Percentiles rank a stretch among this genome's conserved stretches.
Conservation (phyloP, 2,797 vertebrate genomes). For the Tadarida brasiliensis region DNA sequence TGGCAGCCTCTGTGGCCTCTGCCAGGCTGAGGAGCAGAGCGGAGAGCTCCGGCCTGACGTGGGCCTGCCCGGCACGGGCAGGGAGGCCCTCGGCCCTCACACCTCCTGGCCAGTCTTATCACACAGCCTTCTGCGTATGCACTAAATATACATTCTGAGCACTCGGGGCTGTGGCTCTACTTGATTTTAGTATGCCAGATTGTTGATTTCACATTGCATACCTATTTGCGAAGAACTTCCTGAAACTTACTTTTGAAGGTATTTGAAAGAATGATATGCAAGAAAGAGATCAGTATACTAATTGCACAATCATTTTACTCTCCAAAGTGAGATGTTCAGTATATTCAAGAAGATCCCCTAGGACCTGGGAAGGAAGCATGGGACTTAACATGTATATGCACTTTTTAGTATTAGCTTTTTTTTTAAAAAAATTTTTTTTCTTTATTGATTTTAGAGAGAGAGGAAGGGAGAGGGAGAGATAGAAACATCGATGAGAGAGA, state of each 20-base stretch:
- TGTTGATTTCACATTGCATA: background rate
- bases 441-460: no score
- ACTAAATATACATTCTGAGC: conserved; percentile 43
- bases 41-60: conserved; percentile 1
- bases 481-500: no score
- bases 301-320: background rate
- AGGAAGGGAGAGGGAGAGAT: no score
- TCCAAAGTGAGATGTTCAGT: background rate
- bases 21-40: conserved; percentile 22
- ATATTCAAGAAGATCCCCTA: background rate
- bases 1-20: conserved; percentile 76
- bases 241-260: background rate
- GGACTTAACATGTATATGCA: background rate
- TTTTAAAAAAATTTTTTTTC: no score
- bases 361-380: background rate
- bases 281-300: background rate
- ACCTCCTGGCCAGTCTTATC: conserved; percentile 38
- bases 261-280: background rate
- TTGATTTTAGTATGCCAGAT: background rate
- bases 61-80: conserved; percentile 41
- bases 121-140: background rate
- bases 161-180: background rate
- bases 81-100: conserved; percentile 14
- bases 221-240: background rate
- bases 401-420: conserved; percentile 32